A percentile compares a stretch with the other conserved stretches of the same genome.
Evolutionary conservation across 2,888 invertebrate species (phyloP).

Genomic region (Gryllus longicercus): DNA sequence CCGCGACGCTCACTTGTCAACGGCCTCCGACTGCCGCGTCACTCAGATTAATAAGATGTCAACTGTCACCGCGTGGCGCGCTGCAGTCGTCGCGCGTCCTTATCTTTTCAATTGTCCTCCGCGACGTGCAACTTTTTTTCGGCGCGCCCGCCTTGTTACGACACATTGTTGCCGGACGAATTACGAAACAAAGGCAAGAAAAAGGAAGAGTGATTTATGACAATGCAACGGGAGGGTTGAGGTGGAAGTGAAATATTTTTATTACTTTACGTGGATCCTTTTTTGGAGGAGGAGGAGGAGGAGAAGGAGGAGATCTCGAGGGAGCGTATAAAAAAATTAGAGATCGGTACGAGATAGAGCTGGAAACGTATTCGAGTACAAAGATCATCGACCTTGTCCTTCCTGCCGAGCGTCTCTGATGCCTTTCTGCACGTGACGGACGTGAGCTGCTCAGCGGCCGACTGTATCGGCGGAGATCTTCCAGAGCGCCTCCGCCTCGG

Average conservation of each 20-base stretch:
- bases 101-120: slow-evolving; percentile 17
- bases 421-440: neutral
- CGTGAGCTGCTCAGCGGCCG: neutral
- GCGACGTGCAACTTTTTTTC: slow-evolving; percentile 12
- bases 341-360: neutral
- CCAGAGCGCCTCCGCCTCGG: neutral
- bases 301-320: neutral
- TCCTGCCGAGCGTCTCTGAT: neutral
- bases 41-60: slow-evolving; percentile 10
- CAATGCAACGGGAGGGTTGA: neutral
- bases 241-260: slow-evolving; percentile 17
- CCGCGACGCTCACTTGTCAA: neutral
- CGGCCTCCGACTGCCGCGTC: slow-evolving; percentile 8
- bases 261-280: neutral
- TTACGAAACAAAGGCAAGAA: slow-evolving; percentile 17
- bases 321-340: neutral
- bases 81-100: neutral
- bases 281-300: neutral
- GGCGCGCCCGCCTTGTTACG: slow-evolving; percentile 1
- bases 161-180: slow-evolving; percentile 4
- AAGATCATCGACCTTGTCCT: neutral
- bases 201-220: slow-evolving; percentile 17
- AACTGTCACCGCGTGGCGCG: neutral
- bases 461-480: neutral
- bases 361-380: neutral